Base-by-base conservation (phyloP, 2,113 vertebrate species). In the Donacobius atricapilla region DNA sequence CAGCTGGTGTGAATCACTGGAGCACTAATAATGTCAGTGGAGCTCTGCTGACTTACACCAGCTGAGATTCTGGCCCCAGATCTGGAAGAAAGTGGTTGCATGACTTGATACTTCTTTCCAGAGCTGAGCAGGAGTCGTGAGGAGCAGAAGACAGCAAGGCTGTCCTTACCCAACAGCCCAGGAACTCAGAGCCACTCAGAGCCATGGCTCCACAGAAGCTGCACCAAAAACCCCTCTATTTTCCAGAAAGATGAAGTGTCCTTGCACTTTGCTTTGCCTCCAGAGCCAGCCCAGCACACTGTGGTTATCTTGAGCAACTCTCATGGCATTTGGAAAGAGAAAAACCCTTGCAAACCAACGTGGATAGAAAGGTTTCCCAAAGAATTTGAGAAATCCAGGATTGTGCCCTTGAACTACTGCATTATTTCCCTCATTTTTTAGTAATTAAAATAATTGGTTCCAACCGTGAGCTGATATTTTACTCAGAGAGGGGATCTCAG, bases 1-100 rank as follows among this genome's bases (percentile, higher is more conserved):
- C 97, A 96, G 95, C 90, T 95, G 94, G 80, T 85, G 86, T 91
- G 87, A 93, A 96, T 97, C 95, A 97, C 68, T 89, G 37, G 23
- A 96, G 91, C 80, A 79, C 92, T 94, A 94, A 91, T 97, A 94
- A 95, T 90, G 93, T 95, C 91, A 83, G 65, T 60, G 60, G 64
- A 94, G 79, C 80, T 94, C 87, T 89, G 73, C 88, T 93, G 90
- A 92, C 87, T 88, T 93, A 78, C 51, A 93, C 77, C 95, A 97
- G 95, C 91, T 96, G 89, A 95, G 86, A 94, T 66, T 69, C 70
- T 97, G 87, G 91, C 79, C 83, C 50, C 69, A 71, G 44, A 65
- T 58, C 58, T 92, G 94, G 93, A 93, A 94, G 87, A 91, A 95
- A 94, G 85, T 63, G 54, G 87, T 83, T 95, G 28, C 45, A 94